These are phyloP conservation scores for Trilocha varians DNA, from an alignment of 2,888 invertebrate genomes.

Conservation along the genomic window DNA sequence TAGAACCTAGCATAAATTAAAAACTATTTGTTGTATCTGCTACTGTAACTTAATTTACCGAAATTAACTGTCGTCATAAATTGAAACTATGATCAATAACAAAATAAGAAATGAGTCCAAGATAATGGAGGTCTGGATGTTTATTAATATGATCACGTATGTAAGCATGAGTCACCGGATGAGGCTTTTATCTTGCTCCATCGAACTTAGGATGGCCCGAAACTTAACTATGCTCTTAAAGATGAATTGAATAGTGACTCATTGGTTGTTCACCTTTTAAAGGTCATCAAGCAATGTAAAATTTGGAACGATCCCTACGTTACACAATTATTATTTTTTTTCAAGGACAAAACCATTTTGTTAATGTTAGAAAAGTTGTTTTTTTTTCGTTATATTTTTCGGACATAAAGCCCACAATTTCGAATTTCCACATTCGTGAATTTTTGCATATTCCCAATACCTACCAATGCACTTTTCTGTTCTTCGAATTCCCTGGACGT, in stretches of 20 bases:
- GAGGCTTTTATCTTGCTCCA: conserved; percentile 19
- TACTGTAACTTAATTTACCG: too few relatives aligned
- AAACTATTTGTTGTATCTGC: too few relatives aligned
- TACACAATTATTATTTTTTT: background rate
- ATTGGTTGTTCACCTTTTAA: conserved; percentile 41
- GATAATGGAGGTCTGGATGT: conserved; percentile 3
- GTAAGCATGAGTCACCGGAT: conserved; percentile 15
- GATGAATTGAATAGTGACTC: conserved; percentile 32
- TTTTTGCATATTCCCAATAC: background rate
- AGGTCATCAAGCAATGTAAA: background rate
- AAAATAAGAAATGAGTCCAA: conserved; percentile 1
- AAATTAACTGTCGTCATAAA: too few relatives aligned
- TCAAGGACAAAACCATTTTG: too few relatives aligned
- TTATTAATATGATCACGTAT: conserved; percentile 1
- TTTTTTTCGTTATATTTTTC: too few relatives aligned
- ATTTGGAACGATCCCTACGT: background rate
- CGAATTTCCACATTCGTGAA: background rate
- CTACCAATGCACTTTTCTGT: conserved; percentile 2
- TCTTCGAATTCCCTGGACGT: conserved; percentile 1
- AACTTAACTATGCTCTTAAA: conserved; percentile 21
- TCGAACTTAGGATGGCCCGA: conserved; percentile 20
- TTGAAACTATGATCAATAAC: too few relatives aligned
- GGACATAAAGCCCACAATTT: background rate
- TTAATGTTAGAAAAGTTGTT: too few relatives aligned
- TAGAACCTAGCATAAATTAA: too few relatives aligned